These are phyloP conservation scores for Carassius auratus DNA, from an alignment of 2,113 vertebrate genomes.

Conservation along the genomic window DNA sequence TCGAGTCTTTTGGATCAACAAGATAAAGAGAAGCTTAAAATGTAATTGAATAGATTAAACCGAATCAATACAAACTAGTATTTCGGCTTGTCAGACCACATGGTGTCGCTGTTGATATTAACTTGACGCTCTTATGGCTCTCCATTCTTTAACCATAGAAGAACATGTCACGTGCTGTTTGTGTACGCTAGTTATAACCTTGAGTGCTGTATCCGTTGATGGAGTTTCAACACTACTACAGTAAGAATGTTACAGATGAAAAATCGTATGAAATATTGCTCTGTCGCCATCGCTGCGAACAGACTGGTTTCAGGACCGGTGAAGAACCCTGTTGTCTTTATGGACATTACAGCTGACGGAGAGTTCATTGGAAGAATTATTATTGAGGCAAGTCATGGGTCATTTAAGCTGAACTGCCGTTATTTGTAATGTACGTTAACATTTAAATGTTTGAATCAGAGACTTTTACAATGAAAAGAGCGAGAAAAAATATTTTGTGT, in stretches of 20 bases:
- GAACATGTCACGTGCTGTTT: conserved; percentile 7
- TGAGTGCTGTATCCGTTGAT: background rate
- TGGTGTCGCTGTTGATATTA: conserved; percentile 34
- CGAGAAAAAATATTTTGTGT: background rate
- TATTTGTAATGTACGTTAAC: background rate
- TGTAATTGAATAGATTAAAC: background rate
- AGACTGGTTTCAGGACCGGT: conserved; percentile 62
- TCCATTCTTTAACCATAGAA: background rate
- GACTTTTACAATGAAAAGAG: background rate
- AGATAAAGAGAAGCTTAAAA: background rate
- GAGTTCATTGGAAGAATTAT: conserved; percentile 84
- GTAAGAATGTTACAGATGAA: conserved; percentile 70
- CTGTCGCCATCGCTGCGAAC: conserved; percentile 62
- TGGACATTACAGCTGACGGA: conserved; percentile 85
- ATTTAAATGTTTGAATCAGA: background rate
- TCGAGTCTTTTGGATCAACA: no score
- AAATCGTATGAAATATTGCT: conserved; percentile 69
- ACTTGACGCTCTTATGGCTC: no score
- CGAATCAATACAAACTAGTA: background rate
- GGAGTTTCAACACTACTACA: conserved; percentile 21
- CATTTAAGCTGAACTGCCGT: background rate
- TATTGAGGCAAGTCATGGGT: conserved; percentile 79
- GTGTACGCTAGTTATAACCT: background rate
- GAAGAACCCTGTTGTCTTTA: conserved; percentile 82
- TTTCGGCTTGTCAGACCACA: background rate